A percentile compares a stretch with the other conserved stretches of the same genome.
phyloP scores from a whole-genome alignment of 2,888 invertebrate species.

The Baccha elongata region DNA sequence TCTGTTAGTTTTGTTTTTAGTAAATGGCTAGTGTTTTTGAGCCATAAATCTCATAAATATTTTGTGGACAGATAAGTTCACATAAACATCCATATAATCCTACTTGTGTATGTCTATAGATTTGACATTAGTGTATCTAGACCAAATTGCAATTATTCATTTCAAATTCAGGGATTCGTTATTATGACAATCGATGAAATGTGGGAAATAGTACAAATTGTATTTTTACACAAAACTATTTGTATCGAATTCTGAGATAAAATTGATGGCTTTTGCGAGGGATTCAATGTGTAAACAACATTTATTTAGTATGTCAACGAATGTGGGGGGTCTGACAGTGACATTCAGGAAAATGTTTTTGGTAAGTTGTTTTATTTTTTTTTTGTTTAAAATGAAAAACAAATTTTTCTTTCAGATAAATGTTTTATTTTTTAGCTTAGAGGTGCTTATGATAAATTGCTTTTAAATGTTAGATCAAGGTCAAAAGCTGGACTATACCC shows the following conservation, averaged over 20 bases:
- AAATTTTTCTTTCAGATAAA: too few species aligned
- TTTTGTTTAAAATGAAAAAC: too few species aligned
- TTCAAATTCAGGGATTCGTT: slow-evolving; percentile 6
- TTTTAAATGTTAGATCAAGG: too few species aligned
- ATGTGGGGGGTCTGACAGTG: neutral
- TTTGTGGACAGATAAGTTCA: slow-evolving; percentile 8
- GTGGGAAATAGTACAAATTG: slow-evolving; percentile 29
- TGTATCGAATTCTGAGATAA: slow-evolving; percentile 31
- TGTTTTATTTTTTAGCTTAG: too few species aligned
- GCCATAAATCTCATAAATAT: slow-evolving; percentile 25
- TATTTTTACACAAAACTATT: slow-evolving; percentile 15
- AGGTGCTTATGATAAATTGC: too few species aligned
- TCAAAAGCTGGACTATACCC: too few species aligned
- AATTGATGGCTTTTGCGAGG: slow-evolving; percentile 30
- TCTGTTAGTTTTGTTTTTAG: neutral
- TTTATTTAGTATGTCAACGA: slow-evolving; percentile 15
- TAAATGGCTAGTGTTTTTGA: slow-evolving; percentile 16
- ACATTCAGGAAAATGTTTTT: neutral
- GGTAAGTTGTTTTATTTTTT: too few species aligned
- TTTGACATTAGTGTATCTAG: slow-evolving; percentile 15
- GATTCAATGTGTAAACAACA: slow-evolving; percentile 30
- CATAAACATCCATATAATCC: neutral
- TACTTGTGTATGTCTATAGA: neutral
- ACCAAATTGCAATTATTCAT: slow-evolving; percentile 20
- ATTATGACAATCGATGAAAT: slow-evolving; percentile 39